Base-by-base conservation (phyloP, 2,113 vertebrate species). In the Probosciger aterrimus region DNA sequence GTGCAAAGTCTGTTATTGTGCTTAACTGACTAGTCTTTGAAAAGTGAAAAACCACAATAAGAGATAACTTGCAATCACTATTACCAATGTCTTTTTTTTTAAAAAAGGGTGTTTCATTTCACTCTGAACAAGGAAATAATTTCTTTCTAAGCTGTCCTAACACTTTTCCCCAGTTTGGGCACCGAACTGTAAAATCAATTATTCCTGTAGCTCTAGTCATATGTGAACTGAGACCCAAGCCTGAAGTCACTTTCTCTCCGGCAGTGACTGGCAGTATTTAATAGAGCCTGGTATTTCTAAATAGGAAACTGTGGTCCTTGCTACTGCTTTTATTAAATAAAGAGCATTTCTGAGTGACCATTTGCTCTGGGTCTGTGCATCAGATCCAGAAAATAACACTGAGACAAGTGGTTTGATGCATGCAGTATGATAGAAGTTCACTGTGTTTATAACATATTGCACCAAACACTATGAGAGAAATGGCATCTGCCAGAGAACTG, bases 141-240 rank as follows among this genome's bases (percentile, higher is more conserved):
- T 71, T 60, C 7, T 74, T 88, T 76, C 33, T 53, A 80, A 78
- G 33, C 35, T 91, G 69, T 78, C 46, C 17, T 83, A 77, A 43
- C 24, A 41, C 0, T 0, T n/a, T 49, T 39, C 10, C 44, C 14
- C 53, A 1, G 1, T 92, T 78, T 83, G 35, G 65, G 60, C 80
- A 83, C 2, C 3, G 4, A 84, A 75, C 77, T 86, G 43, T 82
- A 78, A 95, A 96, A 92, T 93, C 86, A 91, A 74, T 92, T 94
- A 75, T 84, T 91, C 31, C 55, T 83, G 47, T 67, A 84, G 73
- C 50, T 78, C 46, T 67, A 85, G 35, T 93, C 59, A 57, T 33
- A 70, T 0, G 2, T 85, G 90, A 96, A 57, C 31, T 65, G 59
- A 82, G 30, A 84, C 77, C 43, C 23, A 77, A 82, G 75, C 49